Evolutionary conservation across 2,888 invertebrate genomes (phyloP), one percentile per base, ranked within the genome.

Genomic region (Tholera decimalis): DNA sequence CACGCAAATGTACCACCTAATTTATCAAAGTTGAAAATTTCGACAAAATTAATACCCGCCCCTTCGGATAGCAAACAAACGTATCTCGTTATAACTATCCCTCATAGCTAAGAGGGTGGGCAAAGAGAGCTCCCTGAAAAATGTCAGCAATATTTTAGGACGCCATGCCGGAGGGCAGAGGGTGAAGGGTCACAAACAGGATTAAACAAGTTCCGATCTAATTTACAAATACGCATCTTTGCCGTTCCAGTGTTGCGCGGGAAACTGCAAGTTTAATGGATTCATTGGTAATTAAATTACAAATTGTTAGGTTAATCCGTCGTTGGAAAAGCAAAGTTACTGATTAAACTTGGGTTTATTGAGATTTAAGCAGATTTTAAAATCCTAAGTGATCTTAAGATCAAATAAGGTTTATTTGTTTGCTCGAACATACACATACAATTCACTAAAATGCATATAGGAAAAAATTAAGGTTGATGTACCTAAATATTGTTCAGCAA

Each of bases 101-200:
- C 83, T 81, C 79, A 76, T 74, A 65, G 51, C 67, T 63, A n/a
- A n/a, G 67, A 46, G 63, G 63, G 75, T 67, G 58, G 50, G 66
- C 65, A 64, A 75, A 79, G 77, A 77, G 71, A 77, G 78, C 72
- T 86, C 90, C 85, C 85, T 92, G 92, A 92, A 90, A 91, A 91
- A 92, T 92, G 89, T 86, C 86, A 82, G 83, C 86, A 78, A 92
- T 92, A 92, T 91, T 89, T 92, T 87, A 93, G 82, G 69, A 75
- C 65, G 86, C 85, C 85, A 78, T 76, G 79, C 77, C 75, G 69
- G 79, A 81, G 61, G 59, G 81, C 70, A 65, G 75, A 72, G 77
- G 71, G 72, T 22, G 67, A 50, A 66, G 75, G 75, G 79, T 60
- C 79, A 63, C 79, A 74, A 82, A 88, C 83, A 71, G 84, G 86